Percentiles rank a stretch among this genome's conserved stretches.
Conservation (phyloP, 2,888 invertebrate genomes). For the Anagyrus pseudococci region DNA sequence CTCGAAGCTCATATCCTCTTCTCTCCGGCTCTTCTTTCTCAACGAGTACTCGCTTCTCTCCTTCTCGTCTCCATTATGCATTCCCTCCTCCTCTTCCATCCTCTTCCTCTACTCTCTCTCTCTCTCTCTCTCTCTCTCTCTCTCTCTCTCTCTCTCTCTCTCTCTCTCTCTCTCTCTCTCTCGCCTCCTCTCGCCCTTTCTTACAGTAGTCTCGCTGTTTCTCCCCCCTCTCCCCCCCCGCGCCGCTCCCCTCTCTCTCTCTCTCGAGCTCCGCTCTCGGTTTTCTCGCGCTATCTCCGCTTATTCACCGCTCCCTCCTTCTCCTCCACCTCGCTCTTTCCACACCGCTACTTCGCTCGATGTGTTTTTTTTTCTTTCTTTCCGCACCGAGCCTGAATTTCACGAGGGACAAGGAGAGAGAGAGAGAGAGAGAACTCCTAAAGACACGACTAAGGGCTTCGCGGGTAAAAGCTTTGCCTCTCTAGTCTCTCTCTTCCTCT, state of each 20-base stretch:
- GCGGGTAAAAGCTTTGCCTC: no score
- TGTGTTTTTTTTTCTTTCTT: no score
- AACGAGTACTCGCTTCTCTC: no score
- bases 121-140: slow-evolving; percentile 7
- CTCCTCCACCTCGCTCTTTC: slow-evolving; percentile 1
- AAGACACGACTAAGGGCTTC: no score
- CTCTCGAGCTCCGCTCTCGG: slow-evolving; percentile 9
- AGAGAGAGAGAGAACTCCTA: not conserved
- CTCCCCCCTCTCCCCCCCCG: slow-evolving; percentile 6
- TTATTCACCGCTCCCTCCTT: no score
- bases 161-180: slow-evolving; percentile 31
- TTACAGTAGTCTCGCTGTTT: not conserved
- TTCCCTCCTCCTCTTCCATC: slow-evolving; percentile 19
- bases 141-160: not conserved
- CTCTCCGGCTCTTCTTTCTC: no score
- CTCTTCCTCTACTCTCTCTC: slow-evolving; percentile 13
- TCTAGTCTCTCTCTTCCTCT: no score
- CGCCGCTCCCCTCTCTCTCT: not conserved
- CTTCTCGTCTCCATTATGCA: no score
- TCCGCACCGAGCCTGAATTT: no score
- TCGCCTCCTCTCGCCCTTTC: slow-evolving; percentile 22
- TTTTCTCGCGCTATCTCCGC: no score
- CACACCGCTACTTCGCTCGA: slow-evolving; percentile 1
- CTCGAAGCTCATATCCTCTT: no score
- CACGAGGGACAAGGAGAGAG: not conserved